Conservation (phyloP, 2,797 vertebrate species). For the Sebastes hubbsi region DNA sequence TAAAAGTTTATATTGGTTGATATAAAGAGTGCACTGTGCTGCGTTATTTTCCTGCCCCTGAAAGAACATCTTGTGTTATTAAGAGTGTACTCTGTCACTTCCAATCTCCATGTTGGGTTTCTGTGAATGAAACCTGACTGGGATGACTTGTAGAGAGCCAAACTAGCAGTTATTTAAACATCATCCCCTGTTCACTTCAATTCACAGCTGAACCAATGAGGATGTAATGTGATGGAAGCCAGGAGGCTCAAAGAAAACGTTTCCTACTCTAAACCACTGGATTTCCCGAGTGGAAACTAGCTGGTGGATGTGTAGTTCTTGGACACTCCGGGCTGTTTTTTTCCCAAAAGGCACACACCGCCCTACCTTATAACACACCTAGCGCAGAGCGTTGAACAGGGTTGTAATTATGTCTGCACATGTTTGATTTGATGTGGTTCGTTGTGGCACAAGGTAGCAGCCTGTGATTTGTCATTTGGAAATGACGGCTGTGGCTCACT, state of each 20-base stretch:
- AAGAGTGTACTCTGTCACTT: background rate
- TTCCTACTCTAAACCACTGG: conserved; percentile 40
- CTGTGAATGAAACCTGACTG: conserved; percentile 20
- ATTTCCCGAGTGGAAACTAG: conserved; percentile 46
- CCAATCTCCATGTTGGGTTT: background rate
- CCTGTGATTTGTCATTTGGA: conserved; percentile 51
- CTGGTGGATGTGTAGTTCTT: conserved; percentile 21
- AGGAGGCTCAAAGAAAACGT: conserved; percentile 44
- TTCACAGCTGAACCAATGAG: background rate
- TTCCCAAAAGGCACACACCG: conserved; percentile 38
- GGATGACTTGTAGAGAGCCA: background rate
- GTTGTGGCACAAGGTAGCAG: conserved; percentile 39
- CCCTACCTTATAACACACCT: conserved; percentile 27
- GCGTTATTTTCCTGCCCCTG: conserved; percentile 1
- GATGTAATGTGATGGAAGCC: conserved; percentile 31
- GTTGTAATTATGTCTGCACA: conserved; percentile 47
- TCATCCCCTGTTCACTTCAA: conserved; percentile 7
- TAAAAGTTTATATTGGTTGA: background rate
- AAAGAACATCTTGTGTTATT: conserved; percentile 19
- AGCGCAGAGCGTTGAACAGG: background rate
- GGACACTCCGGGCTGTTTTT: conserved; percentile 28
- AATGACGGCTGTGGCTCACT: conserved; percentile 6
- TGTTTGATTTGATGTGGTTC: conserved; percentile 59
- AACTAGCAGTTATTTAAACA: conserved; percentile 20
- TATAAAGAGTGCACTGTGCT: background rate